phyloP scores from a whole-genome alignment of 2,888 invertebrate genomes.

The Nineta flava region DNA sequence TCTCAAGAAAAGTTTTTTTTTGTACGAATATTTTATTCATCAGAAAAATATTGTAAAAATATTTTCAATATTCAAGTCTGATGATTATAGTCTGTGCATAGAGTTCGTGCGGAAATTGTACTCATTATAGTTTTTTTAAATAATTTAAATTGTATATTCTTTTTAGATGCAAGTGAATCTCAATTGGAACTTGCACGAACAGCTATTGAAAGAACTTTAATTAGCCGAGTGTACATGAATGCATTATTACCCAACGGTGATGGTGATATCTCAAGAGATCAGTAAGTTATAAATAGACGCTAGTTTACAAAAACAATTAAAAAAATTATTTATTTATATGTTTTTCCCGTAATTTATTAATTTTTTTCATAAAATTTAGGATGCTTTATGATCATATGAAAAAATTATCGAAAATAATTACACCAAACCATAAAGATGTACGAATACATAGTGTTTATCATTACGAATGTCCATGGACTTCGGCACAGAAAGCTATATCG shows the following conservation, averaged over 20 bases:
- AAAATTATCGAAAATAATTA: conserved; percentile 56
- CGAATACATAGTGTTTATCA: conserved; percentile 68
- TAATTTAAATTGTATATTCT: conserved; percentile 5
- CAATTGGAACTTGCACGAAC: conserved; percentile 62
- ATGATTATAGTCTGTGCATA: too few species aligned
- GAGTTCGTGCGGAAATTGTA: too few species aligned
- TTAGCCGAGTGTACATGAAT: conserved; percentile 79
- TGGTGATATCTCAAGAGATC: conserved; percentile 82
- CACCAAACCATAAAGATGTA: conserved; percentile 65
- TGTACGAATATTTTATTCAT: too few species aligned
- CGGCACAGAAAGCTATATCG: conserved; percentile 78
- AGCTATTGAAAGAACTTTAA: conserved; percentile 80
- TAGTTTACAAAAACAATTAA: neutral
- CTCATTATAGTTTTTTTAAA: neutral
- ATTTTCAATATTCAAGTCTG: too few species aligned
- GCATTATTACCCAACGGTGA: conserved; percentile 96
- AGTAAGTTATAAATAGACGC: conserved; percentile 35
- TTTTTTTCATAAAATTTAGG: conserved; percentile 28
- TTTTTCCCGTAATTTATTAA: neutral
- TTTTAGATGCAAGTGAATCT: conserved; percentile 46
- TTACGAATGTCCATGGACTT: conserved; percentile 90
- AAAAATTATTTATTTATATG: neutral
- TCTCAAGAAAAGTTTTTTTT: too few species aligned
- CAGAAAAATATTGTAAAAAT: too few species aligned
- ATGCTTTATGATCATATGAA: conserved; percentile 79